Conservation (phyloP, 2,113 vertebrate genomes). For the Deroptyus accipitrinus region DNA sequence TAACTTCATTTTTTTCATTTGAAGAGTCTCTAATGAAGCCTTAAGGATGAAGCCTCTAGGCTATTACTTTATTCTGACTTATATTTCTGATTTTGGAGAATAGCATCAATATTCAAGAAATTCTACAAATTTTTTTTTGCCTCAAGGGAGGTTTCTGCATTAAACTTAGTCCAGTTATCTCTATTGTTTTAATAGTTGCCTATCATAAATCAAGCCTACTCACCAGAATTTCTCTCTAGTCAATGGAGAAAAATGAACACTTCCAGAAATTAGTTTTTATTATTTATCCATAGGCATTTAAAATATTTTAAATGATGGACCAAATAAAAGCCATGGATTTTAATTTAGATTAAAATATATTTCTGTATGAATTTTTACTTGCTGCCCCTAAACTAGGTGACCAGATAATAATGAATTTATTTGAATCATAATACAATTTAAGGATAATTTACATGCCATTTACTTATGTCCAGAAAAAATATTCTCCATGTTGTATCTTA, state of each 20-base stretch:
- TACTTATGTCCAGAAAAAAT: not conserved
- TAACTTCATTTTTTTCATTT: not conserved
- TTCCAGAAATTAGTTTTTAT: slow-evolving; percentile 28
- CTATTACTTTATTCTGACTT: slow-evolving; percentile 11
- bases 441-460: not conserved
- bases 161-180: slow-evolving; percentile 25
- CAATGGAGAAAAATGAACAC: slow-evolving; percentile 9
- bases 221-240: not conserved
- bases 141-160: not conserved
- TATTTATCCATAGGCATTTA: not conserved
- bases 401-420: not conserved
- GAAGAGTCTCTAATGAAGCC: not conserved
- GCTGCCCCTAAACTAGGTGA: not conserved
- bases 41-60: not conserved
- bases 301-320: not conserved
- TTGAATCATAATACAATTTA: not conserved
- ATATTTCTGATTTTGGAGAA: not conserved
- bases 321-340: not conserved
- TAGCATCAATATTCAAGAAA: not conserved
- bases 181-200: slow-evolving; percentile 21
- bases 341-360: not conserved
- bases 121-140: not conserved
- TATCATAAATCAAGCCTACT: slow-evolving; percentile 42
- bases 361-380: not conserved
- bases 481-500: not conserved